Base-by-base conservation (phyloP, 2,797 vertebrate genomes). In the Microctenopoma stevenorrisi region DNA sequence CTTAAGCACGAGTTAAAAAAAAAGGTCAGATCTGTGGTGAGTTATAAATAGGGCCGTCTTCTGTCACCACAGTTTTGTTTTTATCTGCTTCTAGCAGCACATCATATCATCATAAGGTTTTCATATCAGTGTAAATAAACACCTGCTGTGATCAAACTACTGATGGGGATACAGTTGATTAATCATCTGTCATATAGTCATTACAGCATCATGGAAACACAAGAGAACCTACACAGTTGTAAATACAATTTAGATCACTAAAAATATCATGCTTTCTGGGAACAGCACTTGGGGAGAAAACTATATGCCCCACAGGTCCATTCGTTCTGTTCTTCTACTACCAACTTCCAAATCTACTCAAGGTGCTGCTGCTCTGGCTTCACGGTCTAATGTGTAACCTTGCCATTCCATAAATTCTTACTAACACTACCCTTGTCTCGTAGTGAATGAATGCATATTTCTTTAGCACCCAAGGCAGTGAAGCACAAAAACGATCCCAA, bases 371-470 rank as follows among this genome's bases (percentile, higher is more conserved):
- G 14, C 26, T 57, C 28, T 40, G n/a, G 14, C 35, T 73, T 51
- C 14, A 64, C 44, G 56, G 18, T 44, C 77, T 51, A 3, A 64
- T 68, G 42, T 57, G 16, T 18, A 33, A 38, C 49, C 38, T 46
- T 15, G 9, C 44, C 72, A 68, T 72, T 68, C 35, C 18, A 50
- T 76, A 56, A 57, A 76, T 62, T 52, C 15, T n/a, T 47, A 44
- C 28, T 59, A 35, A 48, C 13, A 7, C 43, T 62, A 44, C 67
- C 53, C 50, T 16, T 1, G 1, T 72, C 10, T 60, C 14, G 63
- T 68, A 71, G 81, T 71, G 54, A 82, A 82, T 70, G 58, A 72
- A 69, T 62, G 51, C 57, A 46, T 74, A 59, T 62, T 76, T 67
- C 60, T 68, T 64, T 43, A 69, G 62, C 49, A 78, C 63, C 56